These are phyloP conservation scores for Marmota monax DNA, from an alignment of 2,113 vertebrate genomes.

Conservation along the genomic window DNA sequence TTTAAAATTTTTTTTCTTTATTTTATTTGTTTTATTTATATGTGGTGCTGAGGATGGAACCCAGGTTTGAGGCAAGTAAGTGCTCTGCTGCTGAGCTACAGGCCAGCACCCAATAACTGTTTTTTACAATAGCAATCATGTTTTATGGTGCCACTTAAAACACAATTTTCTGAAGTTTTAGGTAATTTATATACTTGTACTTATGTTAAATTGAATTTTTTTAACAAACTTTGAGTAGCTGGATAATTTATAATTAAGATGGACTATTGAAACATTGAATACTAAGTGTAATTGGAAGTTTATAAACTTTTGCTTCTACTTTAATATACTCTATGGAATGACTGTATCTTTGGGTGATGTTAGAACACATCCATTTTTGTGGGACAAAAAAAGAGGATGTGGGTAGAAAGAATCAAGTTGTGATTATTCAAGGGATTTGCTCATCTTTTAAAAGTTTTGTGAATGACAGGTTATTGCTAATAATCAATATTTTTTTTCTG, in stretches of 20 bases:
- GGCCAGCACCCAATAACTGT: not conserved
- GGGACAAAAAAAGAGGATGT: not conserved
- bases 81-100: too few relatives aligned
- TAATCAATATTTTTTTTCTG: not conserved
- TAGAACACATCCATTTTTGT: not conserved
- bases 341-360: not conserved
- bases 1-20: too few relatives aligned
- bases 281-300: not conserved
- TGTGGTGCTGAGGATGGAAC: too few relatives aligned
- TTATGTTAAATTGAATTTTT: conserved; percentile 18
- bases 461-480: not conserved
- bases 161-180: not conserved
- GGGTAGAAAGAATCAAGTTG: not conserved
- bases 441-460: not conserved
- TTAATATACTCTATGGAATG: not conserved
- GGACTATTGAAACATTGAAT: not conserved
- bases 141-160: conserved; percentile 8
- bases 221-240: not conserved
- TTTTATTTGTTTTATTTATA: too few relatives aligned
- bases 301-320: not conserved
- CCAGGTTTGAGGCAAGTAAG: too few relatives aligned
- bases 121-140: not conserved
- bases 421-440: not conserved
- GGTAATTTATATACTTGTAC: not conserved
- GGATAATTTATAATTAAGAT: not conserved